Evolutionary conservation across 2,888 invertebrate genomes (phyloP).

Genomic region (Microplitis manilae): DNA sequence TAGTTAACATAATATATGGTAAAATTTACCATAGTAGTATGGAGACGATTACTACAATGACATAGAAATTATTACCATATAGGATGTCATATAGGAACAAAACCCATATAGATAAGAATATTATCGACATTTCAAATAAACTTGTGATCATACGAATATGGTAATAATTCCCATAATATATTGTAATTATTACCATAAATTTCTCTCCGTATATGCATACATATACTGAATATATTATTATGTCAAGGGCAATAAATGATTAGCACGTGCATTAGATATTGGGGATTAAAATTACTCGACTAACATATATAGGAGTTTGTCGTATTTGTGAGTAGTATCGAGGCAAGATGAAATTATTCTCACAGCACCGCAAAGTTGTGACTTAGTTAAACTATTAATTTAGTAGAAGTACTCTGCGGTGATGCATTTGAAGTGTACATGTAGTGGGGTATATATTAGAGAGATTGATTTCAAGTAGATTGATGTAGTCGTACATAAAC

Average conservation of each 20-base stretch:
- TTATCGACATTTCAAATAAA: too few relatives aligned
- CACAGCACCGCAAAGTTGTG: constrained; percentile 12
- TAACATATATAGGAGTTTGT: background rate
- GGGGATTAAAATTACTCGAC: background rate
- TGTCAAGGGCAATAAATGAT: background rate
- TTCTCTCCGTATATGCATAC: background rate
- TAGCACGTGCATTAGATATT: background rate
- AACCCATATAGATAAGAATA: too few relatives aligned
- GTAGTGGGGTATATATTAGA: constrained; percentile 35
- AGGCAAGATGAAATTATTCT: background rate
- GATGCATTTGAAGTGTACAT: background rate
- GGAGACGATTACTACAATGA: too few relatives aligned
- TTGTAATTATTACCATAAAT: too few relatives aligned
- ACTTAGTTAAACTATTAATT: constrained; percentile 28
- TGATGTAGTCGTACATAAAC: background rate
- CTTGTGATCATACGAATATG: too few relatives aligned
- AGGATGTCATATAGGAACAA: too few relatives aligned
- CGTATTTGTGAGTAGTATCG: background rate
- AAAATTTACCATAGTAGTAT: too few relatives aligned
- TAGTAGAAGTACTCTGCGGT: constrained; percentile 5
- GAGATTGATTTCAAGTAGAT: background rate
- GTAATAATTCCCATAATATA: too few relatives aligned
- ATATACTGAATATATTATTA: background rate
- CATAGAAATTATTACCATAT: too few relatives aligned
- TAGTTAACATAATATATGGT: too few relatives aligned